These are phyloP conservation scores for Danio tinwini DNA, from an alignment of 2,797 vertebrate species.

Conservation along the genomic window DNA sequence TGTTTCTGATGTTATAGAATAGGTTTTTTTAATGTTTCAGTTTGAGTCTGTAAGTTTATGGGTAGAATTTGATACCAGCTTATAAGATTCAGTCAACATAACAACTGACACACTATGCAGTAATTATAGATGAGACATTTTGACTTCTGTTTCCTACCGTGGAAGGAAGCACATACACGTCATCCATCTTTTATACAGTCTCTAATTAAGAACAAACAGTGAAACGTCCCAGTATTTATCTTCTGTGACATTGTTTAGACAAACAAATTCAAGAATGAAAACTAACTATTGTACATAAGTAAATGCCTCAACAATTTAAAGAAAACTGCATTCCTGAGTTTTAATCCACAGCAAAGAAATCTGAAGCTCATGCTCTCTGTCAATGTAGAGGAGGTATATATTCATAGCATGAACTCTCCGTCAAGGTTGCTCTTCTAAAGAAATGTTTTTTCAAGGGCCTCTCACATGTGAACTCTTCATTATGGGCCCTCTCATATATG, in stretches of 20 bases:
- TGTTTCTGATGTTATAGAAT: too few relatives aligned
- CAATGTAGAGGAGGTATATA: neutral
- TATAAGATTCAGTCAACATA: too few relatives aligned
- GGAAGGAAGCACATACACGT: too few relatives aligned
- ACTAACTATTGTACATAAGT: neutral
- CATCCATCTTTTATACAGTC: too few relatives aligned
- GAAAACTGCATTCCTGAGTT: neutral
- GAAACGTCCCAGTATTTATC: neutral
- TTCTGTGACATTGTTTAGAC: neutral
- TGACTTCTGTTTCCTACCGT: too few relatives aligned
- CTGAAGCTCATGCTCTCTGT: neutral
- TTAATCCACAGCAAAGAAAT: neutral
- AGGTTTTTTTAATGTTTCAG: too few relatives aligned
- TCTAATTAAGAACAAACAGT: neutral
- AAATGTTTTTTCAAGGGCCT: neutral
- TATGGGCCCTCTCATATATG: neutral
- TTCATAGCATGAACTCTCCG: neutral
- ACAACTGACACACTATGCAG: too few relatives aligned
- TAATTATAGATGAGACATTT: too few relatives aligned
- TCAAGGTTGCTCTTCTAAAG: constrained; percentile 11
- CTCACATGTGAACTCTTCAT: constrained; percentile 26
- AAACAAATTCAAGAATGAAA: neutral
- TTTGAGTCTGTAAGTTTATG: too few relatives aligned
- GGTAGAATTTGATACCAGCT: too few relatives aligned
- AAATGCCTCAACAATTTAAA: neutral